phyloP scores from a whole-genome alignment of 2,888 invertebrate genomes.

The Volucella inflata region DNA sequence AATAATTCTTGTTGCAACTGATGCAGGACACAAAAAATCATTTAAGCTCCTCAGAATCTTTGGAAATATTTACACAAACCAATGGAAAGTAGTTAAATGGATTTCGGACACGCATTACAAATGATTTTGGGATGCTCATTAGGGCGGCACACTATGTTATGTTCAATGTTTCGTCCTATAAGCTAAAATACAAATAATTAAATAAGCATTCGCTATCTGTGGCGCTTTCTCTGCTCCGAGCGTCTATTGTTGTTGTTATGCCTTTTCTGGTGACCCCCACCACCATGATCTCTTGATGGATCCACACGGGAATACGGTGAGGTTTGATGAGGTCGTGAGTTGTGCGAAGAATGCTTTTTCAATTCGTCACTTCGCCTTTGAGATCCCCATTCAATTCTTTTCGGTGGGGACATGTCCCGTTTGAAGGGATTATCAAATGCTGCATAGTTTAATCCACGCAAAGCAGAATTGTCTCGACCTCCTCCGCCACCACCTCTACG shows the following conservation, averaged over 20 bases:
- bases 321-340: slow-evolving; percentile 70
- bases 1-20: neutral
- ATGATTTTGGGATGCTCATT: slow-evolving; percentile 20
- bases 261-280: slow-evolving; percentile 70
- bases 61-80: slow-evolving; percentile 23
- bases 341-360: slow-evolving; percentile 73
- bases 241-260: slow-evolving; percentile 77
- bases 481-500: neutral
- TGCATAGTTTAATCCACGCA: slow-evolving; percentile 39
- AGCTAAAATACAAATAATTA: neutral
- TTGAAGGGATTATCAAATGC: slow-evolving; percentile 50
- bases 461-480: slow-evolving; percentile 31
- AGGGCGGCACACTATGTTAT: slow-evolving; percentile 16
- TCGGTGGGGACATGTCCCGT: slow-evolving; percentile 34
- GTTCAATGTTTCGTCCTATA: slow-evolving; percentile 15
- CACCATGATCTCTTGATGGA: slow-evolving; percentile 77
- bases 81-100: slow-evolving; percentile 12
- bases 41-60: slow-evolving; percentile 19
- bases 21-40: slow-evolving; percentile 18
- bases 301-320: slow-evolving; percentile 73
- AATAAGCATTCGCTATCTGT: slow-evolving; percentile 60
- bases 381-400: slow-evolving; percentile 41
- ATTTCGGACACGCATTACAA: neutral
- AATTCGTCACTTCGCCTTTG: slow-evolving; percentile 59
- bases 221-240: slow-evolving; percentile 78